These are phyloP conservation scores for Xiphydria camelus DNA, from an alignment of 2,888 invertebrate species.

Conservation along the genomic window DNA sequence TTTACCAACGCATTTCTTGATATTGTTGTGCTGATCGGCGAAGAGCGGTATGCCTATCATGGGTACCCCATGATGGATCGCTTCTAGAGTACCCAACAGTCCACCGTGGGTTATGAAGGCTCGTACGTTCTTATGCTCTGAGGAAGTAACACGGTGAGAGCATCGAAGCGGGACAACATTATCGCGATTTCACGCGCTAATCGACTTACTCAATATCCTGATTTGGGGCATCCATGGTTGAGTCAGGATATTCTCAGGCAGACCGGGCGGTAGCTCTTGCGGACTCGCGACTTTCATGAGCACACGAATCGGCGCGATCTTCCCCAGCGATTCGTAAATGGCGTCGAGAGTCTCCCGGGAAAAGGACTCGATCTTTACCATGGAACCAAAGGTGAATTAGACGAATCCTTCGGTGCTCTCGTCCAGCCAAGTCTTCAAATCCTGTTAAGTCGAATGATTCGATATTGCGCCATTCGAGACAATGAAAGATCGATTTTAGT, in stretches of 20 bases:
- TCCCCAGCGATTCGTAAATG: slow-evolving; percentile 1
- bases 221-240: slow-evolving; percentile 7
- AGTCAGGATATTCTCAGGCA: too few relatives aligned
- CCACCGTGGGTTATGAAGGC: slow-evolving; percentile 50
- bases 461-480: too few relatives aligned
- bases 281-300: slow-evolving; percentile 7
- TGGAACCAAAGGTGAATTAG: slow-evolving; percentile 21
- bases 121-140: slow-evolving; percentile 44
- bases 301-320: too few relatives aligned
- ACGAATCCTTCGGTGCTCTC: slow-evolving; percentile 20
- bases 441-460: slow-evolving; percentile 3
- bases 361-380: slow-evolving; percentile 13
- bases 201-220: slow-evolving; percentile 1
- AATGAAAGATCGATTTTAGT: too few relatives aligned
- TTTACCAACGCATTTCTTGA: slow-evolving; percentile 21
- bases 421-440: slow-evolving; percentile 6
- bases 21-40: slow-evolving; percentile 37
- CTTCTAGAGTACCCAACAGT: slow-evolving; percentile 41
- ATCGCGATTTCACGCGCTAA: neutral
- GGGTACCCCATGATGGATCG: slow-evolving; percentile 40
- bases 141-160: neutral
- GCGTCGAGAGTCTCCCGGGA: neutral
- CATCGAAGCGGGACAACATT: neutral
- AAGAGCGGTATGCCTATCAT: slow-evolving; percentile 43
- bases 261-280: slow-evolving; percentile 4